Conservation (phyloP, 1,140 invertebrate species). For the Thaumetopoea pityocampa region DNA sequence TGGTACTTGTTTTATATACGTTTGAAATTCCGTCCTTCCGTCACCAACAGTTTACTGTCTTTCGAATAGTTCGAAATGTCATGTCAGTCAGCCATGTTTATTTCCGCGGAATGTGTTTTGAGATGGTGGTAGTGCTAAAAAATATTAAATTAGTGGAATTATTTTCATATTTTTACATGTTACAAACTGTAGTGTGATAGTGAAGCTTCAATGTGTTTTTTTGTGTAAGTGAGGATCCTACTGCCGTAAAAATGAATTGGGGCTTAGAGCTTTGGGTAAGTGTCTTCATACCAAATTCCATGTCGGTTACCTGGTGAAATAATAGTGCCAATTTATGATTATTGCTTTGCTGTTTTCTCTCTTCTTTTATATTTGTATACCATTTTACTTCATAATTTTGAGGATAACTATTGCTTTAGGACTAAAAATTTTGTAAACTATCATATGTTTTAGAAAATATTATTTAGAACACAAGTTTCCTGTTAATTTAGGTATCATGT, state of each 20-base stretch:
- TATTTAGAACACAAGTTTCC: no score
- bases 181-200: slow-evolving; percentile 45
- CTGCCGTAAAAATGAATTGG: slow-evolving; percentile 69
- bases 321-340: slow-evolving; percentile 11
- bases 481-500: no score
- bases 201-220: slow-evolving; percentile 69
- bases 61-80: slow-evolving; percentile 26
- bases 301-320: slow-evolving; percentile 12
- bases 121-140: slow-evolving; percentile 67
- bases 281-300: slow-evolving; percentile 9
- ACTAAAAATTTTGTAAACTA: no score
- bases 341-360: not conserved
- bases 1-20: slow-evolving; percentile 3
- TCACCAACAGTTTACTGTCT: no score
- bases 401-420: no score
- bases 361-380: no score
- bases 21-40: slow-evolving; percentile 27
- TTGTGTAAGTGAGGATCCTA: slow-evolving; percentile 62
- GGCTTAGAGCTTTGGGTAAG: slow-evolving; percentile 73
- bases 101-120: slow-evolving; percentile 55
- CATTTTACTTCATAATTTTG: no score
- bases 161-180: slow-evolving; percentile 39
- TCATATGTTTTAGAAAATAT: no score
- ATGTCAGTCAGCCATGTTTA: slow-evolving; percentile 70
- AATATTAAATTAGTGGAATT: slow-evolving; percentile 51